Conservation (phyloP, 92 coral and sea anemone species). For the Umimayanthus kanabou region DNA sequence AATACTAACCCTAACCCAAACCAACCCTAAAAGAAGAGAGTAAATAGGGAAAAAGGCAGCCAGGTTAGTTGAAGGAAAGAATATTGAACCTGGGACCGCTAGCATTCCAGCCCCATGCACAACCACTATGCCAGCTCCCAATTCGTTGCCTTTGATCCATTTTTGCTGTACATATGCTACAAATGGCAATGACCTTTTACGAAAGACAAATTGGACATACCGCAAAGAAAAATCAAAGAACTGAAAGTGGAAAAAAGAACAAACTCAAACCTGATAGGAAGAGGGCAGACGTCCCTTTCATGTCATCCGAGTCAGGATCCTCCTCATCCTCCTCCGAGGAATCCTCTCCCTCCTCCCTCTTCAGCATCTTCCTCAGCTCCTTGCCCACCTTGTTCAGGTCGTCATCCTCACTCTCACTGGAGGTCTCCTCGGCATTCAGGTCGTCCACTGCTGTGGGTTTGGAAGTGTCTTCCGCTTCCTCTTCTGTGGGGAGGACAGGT, state of each 20-base stretch:
- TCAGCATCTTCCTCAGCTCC: slow-evolving; percentile 87
- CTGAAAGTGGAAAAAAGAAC: background rate
- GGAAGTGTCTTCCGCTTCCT: slow-evolving; percentile 51
- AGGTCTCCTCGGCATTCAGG: slow-evolving; percentile 90
- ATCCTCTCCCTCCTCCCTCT: slow-evolving; percentile 78
- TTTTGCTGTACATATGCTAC: too few species aligned
- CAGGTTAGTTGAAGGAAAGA: too few species aligned
- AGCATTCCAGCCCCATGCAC: too few species aligned
- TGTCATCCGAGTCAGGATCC: slow-evolving; percentile 88
- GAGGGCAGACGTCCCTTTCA: slow-evolving; percentile 87
- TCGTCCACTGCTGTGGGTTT: slow-evolving; percentile 95
- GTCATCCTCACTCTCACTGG: slow-evolving; percentile 91
- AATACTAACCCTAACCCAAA: too few species aligned
- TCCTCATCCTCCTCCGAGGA: slow-evolving; percentile 87
- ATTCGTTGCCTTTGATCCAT: too few species aligned
- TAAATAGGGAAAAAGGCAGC: too few species aligned
- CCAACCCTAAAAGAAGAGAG: too few species aligned
- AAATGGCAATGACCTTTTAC: background rate
- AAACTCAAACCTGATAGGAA: slow-evolving; percentile 79
- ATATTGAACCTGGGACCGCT: too few species aligned
- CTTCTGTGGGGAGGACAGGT: slow-evolving; percentile 48
- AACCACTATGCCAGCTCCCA: too few species aligned
- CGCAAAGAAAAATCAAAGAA: background rate
- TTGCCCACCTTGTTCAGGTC: slow-evolving; percentile 91
- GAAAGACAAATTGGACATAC: background rate